Evolutionary conservation across 2,888 invertebrate species (phyloP).

Genomic region (Ennomos quercinarius): DNA sequence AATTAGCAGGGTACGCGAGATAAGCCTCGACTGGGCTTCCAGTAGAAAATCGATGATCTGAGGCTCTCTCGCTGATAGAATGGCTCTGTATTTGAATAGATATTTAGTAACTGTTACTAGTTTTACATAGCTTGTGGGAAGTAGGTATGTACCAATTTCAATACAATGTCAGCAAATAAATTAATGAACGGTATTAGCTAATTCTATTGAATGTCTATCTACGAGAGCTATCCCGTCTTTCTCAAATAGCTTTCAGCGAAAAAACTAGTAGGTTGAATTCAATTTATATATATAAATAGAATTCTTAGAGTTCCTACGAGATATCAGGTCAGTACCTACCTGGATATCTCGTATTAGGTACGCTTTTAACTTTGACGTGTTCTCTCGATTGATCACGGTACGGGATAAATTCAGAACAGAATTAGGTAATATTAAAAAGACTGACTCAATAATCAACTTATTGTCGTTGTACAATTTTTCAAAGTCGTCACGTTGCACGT

Average conservation of each 20-base stretch:
- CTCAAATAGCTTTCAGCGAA: no score
- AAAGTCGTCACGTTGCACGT: slow-evolving; percentile 40
- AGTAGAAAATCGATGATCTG: slow-evolving; percentile 20
- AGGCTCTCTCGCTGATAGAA: not conserved
- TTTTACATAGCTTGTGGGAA: not conserved
- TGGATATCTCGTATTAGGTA: no score
- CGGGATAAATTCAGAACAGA: slow-evolving; percentile 17
- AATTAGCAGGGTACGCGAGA: slow-evolving; percentile 46
- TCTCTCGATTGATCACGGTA: not conserved
- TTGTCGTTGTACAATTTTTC: slow-evolving; percentile 36
- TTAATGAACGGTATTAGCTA: no score
- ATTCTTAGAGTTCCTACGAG: no score
- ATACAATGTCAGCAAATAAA: no score
- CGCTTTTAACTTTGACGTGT: not conserved
- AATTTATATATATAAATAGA: no score
- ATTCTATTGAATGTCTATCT: no score
- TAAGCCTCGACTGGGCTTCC: slow-evolving; percentile 26
- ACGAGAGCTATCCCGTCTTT: no score
- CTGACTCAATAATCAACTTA: slow-evolving; percentile 37
- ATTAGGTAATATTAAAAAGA: slow-evolving; percentile 23
- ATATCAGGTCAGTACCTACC: no score
- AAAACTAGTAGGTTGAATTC: no score
- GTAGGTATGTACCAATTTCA: no score
- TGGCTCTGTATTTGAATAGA: slow-evolving; percentile 5
- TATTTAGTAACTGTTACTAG: not conserved